Evolutionary conservation across 1,140 invertebrate genomes (phyloP).

Genomic region (Plectrocnemia conspersa): DNA sequence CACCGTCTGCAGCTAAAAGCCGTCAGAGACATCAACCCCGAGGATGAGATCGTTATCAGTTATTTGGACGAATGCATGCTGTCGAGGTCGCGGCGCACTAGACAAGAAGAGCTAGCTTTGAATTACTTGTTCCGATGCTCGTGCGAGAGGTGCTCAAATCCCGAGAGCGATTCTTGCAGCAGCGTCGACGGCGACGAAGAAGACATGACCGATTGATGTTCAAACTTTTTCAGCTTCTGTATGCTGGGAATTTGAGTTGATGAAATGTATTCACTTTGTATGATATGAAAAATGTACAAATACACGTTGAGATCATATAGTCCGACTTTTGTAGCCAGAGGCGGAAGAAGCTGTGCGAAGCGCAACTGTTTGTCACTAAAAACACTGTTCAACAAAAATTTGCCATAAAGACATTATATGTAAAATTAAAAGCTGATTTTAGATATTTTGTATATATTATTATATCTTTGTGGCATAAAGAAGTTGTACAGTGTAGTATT

Average conservation of each 20-base stretch:
- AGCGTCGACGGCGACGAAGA: slow-evolving; percentile 57
- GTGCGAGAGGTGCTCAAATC: slow-evolving; percentile 74
- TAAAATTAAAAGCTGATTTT: no score
- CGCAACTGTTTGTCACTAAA: no score
- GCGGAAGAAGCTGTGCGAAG: no score
- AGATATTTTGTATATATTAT: no score
- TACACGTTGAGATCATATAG: neutral
- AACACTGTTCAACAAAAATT: no score
- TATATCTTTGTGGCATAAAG: no score
- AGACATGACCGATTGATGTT: slow-evolving; percentile 52
- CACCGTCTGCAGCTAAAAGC: slow-evolving; percentile 74
- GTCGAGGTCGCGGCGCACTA: slow-evolving; percentile 74
- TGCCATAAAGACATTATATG: no score
- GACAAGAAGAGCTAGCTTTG: slow-evolving; percentile 73
- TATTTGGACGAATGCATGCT: slow-evolving; percentile 85
- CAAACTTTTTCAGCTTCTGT: slow-evolving; percentile 48
- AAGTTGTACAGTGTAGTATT: no score
- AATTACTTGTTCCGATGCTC: slow-evolving; percentile 84
- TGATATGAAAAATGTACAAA: neutral
- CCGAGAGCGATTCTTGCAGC: slow-evolving; percentile 73
- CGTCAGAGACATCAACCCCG: slow-evolving; percentile 65
- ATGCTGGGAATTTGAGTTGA: slow-evolving; percentile 40
- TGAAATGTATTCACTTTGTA: neutral
- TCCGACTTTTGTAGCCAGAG: no score
- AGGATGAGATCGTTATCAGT: slow-evolving; percentile 86